Evolutionary conservation across 2,113 vertebrate genomes (phyloP), one percentile per base, ranked within the genome.

Genomic region (Xyrauchen texanus): DNA sequence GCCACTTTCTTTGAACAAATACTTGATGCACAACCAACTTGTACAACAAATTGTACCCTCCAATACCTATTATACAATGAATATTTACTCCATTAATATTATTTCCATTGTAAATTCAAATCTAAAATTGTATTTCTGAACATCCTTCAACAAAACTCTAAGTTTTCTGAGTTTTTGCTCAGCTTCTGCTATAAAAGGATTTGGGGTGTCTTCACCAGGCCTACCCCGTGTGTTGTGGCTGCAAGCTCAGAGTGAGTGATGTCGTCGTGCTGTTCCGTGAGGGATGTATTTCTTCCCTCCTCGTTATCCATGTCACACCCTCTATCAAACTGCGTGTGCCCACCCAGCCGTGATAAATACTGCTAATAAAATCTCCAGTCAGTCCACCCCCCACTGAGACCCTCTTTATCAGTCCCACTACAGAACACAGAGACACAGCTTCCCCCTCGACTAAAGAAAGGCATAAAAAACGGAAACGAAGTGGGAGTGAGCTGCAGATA

Each of bases 231-330:
- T 63, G 7, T 12, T 58, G 60, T 2, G 63, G 46, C 15, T 8
- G 73, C 6, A 76, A 61, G 13, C 12, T 76, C 73, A 12, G 62
- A 47, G 49, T 6, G 49, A 42, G 21, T 45, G 49, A 15, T 65
- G 62, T 53, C 49, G 62, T 76, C 73, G 61, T 45, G 61, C 34
- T 65, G 61, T 62, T 76, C 73, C 34, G 21, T 52, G 73, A 76
- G 73, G 61, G 73, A 65, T 64, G 61, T 15, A 55, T 76, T 53
- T 65, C 73, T 76, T 55, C 12, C 73, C 62, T 65, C 73, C 34
- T 53, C 58, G 45, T 62, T 51, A 13, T 45, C 71, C 71, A 74
- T 74, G 71, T 63, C 71, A 63, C 71, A 74, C 58, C 71, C 72
- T 63, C 16, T 63, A 8, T 74, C 16, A 44, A 12, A 11, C 62